These are phyloP conservation scores for Sminthurides aquaticus DNA, from an alignment of 2,888 invertebrate genomes.

Conservation along the genomic window DNA sequence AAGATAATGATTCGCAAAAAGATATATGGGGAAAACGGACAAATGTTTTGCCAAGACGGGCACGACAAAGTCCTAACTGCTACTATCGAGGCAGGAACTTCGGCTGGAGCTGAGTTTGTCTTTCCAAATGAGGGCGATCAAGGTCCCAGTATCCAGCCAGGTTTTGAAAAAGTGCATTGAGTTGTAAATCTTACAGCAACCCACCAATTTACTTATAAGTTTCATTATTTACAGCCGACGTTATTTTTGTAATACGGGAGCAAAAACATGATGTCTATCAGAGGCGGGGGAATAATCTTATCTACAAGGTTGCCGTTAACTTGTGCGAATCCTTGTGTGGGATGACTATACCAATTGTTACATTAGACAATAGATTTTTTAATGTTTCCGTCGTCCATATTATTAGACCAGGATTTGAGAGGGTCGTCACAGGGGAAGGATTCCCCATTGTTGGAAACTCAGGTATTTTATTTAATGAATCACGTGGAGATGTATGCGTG, in stretches of 20 bases:
- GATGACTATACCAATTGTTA: conserved; percentile 57
- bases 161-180: conserved; percentile 41
- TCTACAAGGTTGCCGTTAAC: conserved; percentile 56
- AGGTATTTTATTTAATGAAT: conserved; percentile 43
- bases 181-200: too few species aligned
- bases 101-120: conserved; percentile 61
- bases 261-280: conserved; percentile 52
- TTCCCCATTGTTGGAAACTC: conserved; percentile 59
- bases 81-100: conserved; percentile 66
- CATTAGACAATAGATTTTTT: conserved; percentile 63
- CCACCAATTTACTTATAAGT: too few species aligned
- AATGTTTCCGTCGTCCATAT: conserved; percentile 52
- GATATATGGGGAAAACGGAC: conserved; percentile 59
- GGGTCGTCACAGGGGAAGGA: conserved; percentile 64
- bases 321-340: conserved; percentile 67
- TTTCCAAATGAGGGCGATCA: conserved; percentile 76
- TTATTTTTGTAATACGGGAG: conserved; percentile 44
- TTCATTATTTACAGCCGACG: conserved; percentile 42
- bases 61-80: conserved; percentile 66
- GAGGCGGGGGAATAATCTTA: conserved; percentile 61
- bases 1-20: conserved; percentile 40
- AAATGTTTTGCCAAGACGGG: conserved; percentile 49
- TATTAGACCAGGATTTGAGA: conserved; percentile 58
- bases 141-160: conserved; percentile 62
- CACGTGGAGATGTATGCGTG: neutral